Base-by-base conservation (phyloP, 1,140 invertebrate genomes). In the Magallana ariakensis region DNA sequence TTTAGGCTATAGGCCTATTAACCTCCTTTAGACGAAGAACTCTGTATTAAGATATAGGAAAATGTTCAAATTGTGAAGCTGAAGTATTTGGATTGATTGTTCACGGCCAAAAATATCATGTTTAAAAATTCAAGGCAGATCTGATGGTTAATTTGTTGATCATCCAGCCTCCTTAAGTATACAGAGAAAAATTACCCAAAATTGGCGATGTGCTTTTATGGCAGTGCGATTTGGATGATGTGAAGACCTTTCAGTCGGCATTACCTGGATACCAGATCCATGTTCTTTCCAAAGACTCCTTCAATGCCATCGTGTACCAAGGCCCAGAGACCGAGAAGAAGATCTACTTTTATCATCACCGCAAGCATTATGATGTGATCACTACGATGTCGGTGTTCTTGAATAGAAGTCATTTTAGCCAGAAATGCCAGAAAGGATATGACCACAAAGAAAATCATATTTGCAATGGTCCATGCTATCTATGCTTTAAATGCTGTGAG, bases 281-380 rank as follows among this genome's bases (percentile, higher is more conserved):
- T 19, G 85, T 85, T 13, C 16, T 75, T 75, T 85, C 85, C 15
- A 75, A 75, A 80, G 26, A 80, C 55, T 55, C 15, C 22, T 85
- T 85, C 58, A 75, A 75, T 54, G 66, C 26, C 15, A 57, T 85
- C 16, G 19, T 85, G 22, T 85, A 0, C 58, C 19, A 54, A 55
- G 85, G 85, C 6, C 46, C 62, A 10, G 85, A 33, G 22, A n/a
- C 26, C 16, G 85, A 75, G 11, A 85, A 85, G 58, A 55, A 80
- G 57, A 54, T 85, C 7, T 75, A 85, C 53, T 16, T 85, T 6
- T 85, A 85, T 56, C 60, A 70, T 54, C 66, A 85, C 55, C 66
- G 57, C 53, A 16, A 85, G 8, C 85, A 85, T 57, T 85, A 80
- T 75, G 85, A 85, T 11, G 85, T 85, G 9, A 56, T 85, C 9